Conservation (phyloP, 2,888 invertebrate species). For the Thereva unica region DNA sequence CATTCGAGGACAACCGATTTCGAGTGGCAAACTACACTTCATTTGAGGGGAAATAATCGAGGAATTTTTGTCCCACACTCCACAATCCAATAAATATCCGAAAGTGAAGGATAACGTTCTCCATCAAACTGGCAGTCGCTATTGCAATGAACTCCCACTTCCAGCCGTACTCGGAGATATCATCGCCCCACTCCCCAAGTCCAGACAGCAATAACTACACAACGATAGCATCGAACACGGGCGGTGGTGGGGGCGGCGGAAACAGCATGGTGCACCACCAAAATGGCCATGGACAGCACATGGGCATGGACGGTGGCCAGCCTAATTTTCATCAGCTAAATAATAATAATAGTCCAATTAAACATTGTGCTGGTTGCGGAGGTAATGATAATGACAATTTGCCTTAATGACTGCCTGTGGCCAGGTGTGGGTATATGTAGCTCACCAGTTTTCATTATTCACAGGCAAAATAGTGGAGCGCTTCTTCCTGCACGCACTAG, state of each 20-base stretch:
- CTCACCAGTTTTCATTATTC: conserved; percentile 26
- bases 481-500: conserved; percentile 84
- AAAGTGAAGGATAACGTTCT: conserved; percentile 51
- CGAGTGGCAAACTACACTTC: too few species aligned
- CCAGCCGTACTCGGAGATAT: conserved; percentile 77
- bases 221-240: conserved; percentile 54
- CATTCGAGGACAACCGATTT: too few species aligned
- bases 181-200: conserved; percentile 73
- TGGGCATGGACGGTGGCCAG: conserved; percentile 39
- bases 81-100: background rate
- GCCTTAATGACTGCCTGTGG: conserved; percentile 27
- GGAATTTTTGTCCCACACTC: too few species aligned
- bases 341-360: conserved; percentile 59
- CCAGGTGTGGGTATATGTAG: background rate
- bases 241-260: conserved; percentile 28
- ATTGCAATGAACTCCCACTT: conserved; percentile 86
- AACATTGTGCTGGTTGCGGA: conserved; percentile 86
- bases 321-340: conserved; percentile 47
- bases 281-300: conserved; percentile 49
- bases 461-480: conserved; percentile 77
- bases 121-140: conserved; percentile 80
- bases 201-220: conserved; percentile 69
- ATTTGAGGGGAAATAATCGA: too few species aligned
- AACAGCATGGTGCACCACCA: conserved; percentile 47
- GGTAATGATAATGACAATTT: conserved; percentile 56